These are phyloP conservation scores for Manis javanica DNA, from an alignment of 2,797 vertebrate species.

Conservation along the genomic window DNA sequence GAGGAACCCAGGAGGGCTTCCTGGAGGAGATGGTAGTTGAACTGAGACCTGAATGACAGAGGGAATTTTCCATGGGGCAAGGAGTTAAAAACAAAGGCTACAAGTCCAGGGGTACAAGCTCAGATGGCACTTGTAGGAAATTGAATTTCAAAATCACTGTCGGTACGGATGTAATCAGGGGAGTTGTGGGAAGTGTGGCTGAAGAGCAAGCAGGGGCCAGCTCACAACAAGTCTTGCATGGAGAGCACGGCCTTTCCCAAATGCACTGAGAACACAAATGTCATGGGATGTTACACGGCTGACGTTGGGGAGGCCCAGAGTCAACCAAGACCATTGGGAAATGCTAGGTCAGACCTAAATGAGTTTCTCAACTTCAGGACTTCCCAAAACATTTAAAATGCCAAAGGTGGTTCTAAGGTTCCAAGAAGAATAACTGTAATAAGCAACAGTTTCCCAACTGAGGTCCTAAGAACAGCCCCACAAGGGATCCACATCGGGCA, in stretches of 20 bases:
- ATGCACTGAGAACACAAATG: not conserved
- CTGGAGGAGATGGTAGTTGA: not conserved
- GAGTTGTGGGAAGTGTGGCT: not conserved
- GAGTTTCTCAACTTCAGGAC: not conserved
- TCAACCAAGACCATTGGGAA: not conserved
- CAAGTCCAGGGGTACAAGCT: not conserved
- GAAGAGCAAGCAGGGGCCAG: not conserved
- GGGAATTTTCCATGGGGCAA: not conserved
- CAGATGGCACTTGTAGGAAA: not conserved
- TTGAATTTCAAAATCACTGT: not conserved
- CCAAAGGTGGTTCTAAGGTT: not conserved
- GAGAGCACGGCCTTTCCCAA: not conserved
- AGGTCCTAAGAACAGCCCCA: not conserved
- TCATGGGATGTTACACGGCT: not conserved
- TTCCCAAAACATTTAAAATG: not conserved
- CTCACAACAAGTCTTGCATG: not conserved
- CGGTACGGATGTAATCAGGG: not conserved
- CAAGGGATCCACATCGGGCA: not conserved
- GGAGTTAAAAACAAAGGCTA: not conserved
- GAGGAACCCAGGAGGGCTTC: not conserved
- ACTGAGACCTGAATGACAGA: not conserved
- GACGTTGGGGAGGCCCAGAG: not conserved
- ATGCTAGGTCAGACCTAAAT: not conserved
- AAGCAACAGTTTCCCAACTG: not conserved
- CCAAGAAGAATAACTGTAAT: not conserved